Evolutionary conservation across 1,140 invertebrate genomes (phyloP).

Genomic region (Danaus plexippus): DNA sequence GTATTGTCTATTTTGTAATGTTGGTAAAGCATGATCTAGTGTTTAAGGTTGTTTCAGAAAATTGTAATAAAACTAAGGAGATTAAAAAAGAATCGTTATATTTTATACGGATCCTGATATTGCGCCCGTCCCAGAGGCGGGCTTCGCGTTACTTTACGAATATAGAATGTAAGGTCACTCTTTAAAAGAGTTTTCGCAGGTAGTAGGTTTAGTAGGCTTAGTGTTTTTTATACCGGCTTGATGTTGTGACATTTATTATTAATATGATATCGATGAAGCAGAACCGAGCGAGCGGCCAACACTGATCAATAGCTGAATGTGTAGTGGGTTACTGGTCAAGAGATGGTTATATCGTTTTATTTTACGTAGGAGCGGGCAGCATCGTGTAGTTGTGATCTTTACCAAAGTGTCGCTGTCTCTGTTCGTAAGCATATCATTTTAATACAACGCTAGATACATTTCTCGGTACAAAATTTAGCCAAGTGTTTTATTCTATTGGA

Average conservation of each 20-base stretch:
- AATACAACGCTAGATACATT: constrained; percentile 65
- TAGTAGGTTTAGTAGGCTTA: constrained; percentile 73
- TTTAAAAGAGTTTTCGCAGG: constrained; percentile 73
- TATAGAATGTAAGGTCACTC: constrained; percentile 70
- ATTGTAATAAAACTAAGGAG: constrained; percentile 68
- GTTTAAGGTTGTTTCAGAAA: constrained; percentile 70
- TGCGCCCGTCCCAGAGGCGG: constrained; percentile 36
- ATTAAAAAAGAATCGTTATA: constrained; percentile 63
- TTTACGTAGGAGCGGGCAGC: constrained; percentile 47
- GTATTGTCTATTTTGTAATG: constrained; percentile 69
- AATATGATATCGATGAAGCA: constrained; percentile 61
- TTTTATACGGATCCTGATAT: constrained; percentile 68
- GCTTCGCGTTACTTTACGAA: constrained; percentile 67
- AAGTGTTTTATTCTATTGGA: constrained; percentile 67
- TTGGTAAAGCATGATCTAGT: constrained; percentile 61
- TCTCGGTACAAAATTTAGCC: constrained; percentile 67
- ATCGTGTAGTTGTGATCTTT: constrained; percentile 51
- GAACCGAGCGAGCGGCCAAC: constrained; percentile 58
- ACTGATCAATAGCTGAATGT: constrained; percentile 65
- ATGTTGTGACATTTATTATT: constrained; percentile 73
- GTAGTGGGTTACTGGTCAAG: constrained; percentile 59
- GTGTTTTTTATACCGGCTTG: constrained; percentile 74
- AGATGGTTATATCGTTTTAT: constrained; percentile 42
- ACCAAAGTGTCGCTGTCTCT: constrained; percentile 70
- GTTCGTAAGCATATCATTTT: constrained; percentile 70